A percentile compares a stretch with the other conserved stretches of the same genome.
These are phyloP conservation scores for Lithobates sylvaticus DNA, from an alignment of 2,797 vertebrate species.

Conservation along the genomic window DNA sequence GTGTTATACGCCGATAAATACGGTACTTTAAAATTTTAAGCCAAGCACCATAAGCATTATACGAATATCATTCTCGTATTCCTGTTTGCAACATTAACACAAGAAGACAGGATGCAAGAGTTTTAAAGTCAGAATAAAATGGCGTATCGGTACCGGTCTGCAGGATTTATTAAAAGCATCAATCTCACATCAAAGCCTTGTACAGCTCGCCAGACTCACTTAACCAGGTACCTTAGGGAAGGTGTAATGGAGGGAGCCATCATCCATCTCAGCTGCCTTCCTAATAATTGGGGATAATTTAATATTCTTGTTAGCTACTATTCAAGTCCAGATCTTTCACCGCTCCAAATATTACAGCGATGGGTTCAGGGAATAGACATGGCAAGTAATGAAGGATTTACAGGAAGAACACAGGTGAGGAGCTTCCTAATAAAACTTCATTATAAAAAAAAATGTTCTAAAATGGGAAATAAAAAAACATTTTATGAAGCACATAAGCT, in stretches of 20 bases:
- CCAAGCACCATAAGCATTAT: too few species aligned
- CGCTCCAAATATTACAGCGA: too few species aligned
- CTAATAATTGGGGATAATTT: neutral
- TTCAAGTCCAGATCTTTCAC: too few species aligned
- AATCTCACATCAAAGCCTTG: neutral
- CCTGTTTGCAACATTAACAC: neutral
- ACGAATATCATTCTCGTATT: neutral
- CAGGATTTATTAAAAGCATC: slow-evolving; percentile 16
- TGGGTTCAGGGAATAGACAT: neutral
- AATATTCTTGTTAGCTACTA: too few species aligned
- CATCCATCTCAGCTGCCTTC: neutral
- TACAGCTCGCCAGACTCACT: neutral
- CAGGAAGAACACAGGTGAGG: neutral
- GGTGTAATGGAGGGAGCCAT: too few species aligned
- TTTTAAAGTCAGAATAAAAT: neutral
- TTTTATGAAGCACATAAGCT: too few species aligned
- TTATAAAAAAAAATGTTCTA: too few species aligned
- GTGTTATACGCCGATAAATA: too few species aligned
- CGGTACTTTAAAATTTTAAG: too few species aligned
- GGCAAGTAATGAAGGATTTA: neutral
- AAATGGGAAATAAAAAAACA: too few species aligned
- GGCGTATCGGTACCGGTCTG: neutral
- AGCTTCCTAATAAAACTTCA: too few species aligned
- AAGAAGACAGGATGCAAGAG: neutral
- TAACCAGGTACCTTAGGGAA: neutral